phyloP scores from a whole-genome alignment of 2,113 vertebrate species.

The Blennius ocellaris region DNA sequence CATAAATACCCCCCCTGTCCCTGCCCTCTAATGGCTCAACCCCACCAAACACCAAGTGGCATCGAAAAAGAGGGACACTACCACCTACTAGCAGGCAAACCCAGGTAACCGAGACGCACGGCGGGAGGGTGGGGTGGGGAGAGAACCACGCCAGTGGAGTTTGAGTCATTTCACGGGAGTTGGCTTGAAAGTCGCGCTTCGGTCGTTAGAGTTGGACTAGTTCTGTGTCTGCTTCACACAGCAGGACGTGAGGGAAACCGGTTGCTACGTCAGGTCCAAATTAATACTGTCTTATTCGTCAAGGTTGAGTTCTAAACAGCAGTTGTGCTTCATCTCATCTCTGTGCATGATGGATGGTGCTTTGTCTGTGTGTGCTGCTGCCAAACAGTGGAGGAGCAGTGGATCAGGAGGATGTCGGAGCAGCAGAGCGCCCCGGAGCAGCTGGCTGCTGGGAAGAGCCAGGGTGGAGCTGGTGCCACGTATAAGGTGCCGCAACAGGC shows the following conservation, averaged over 20 bases:
- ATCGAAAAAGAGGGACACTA: constrained; percentile 60
- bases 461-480: constrained; percentile 82
- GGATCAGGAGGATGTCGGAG: constrained; percentile 86
- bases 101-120: constrained; percentile 65
- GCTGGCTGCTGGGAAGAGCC: constrained; percentile 87
- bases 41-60: constrained; percentile 72
- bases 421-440: constrained; percentile 88
- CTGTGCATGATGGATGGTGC: constrained; percentile 23
- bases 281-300: background rate
- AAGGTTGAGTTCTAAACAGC: background rate
- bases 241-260: background rate
- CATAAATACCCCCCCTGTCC: constrained; percentile 87
- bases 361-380: constrained; percentile 48
- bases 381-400: constrained; percentile 63
- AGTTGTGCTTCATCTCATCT: background rate
- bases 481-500: constrained; percentile 86
- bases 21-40: constrained; percentile 69
- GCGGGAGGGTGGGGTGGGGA: too few relatives aligned
- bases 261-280: background rate
- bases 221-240: background rate
- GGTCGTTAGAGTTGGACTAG: background rate
- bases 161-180: constrained; percentile 1
- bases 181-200: background rate
- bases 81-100: constrained; percentile 65
- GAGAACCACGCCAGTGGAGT: constrained; percentile 13